Evolutionary conservation across 2,888 invertebrate genomes (phyloP), one percentile per base, ranked within the genome.

Genomic region (Polymixis flavicincta): DNA sequence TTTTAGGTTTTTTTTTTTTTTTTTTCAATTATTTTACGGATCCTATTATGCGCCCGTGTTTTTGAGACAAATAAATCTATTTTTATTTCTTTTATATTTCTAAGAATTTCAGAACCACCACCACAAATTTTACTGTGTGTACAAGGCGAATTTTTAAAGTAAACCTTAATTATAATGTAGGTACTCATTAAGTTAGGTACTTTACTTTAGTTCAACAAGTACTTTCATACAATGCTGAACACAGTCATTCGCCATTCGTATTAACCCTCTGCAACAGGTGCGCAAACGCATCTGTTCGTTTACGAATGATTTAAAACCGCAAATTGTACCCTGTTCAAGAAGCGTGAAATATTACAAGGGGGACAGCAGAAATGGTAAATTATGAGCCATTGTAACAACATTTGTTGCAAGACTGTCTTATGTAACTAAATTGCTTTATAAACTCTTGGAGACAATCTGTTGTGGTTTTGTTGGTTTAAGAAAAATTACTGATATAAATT

Each of bases 251-350:
- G 68, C 67, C 57, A 75, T 73, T 63, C 60, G 28, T 66, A 54
- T 80, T 72, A 81, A 76, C 86, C 80, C 80, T 84, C 65, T 61
- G 71, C 79, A 76, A 86, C 92, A 92, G 92, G 91, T 92, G 92
- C 89, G 88, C 85, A 66, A 42, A 78, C 87, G 91, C 93, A 93
- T 92, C 93, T 94, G 94, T 86, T 90, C 79, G 32, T 71, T 77
- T 86, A 78, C 82, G 80, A 89, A 89, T 92, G 91, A 92, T 93
- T 93, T 92, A 90, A 92, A 92, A 92, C 94, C 93, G 87, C 94
- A 94, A 94, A 94, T 92, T 91, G 89, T 86, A 87, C 83, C 89
- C 90, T 88, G 90, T 85, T 78, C 61, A 70, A 71, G 78, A 69
- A 88, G 86, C 90, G 88, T 91, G 84, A 90, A 92, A 88, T 90